Evolutionary conservation across 1,140 invertebrate species (phyloP).

Genomic region (Gonioctena quinquepunctata): DNA sequence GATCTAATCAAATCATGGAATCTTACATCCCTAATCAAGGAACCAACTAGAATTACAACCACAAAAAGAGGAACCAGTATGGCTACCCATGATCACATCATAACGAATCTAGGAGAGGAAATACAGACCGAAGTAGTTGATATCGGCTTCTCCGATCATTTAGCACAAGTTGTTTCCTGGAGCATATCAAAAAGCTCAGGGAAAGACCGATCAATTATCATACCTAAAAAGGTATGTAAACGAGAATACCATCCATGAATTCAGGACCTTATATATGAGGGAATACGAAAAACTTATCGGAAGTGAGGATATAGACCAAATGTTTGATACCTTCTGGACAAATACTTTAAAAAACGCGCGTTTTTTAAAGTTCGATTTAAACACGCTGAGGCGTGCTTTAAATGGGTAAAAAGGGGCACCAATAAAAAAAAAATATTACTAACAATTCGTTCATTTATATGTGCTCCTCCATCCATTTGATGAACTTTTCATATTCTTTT

Average conservation of each 20-base stretch:
- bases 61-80: neutral
- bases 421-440: no score
- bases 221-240: neutral
- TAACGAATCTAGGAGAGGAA: neutral
- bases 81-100: neutral
- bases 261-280: no score
- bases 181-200: no score
- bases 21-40: neutral
- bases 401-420: no score
- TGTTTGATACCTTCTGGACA: neutral
- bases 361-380: no score
- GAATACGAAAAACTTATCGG: neutral
- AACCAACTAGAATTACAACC: neutral
- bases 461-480: no score
- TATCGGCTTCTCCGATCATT: neutral
- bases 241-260: neutral
- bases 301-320: neutral
- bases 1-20: neutral
- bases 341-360: no score
- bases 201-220: neutral
- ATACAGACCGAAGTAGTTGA: neutral
- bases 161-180: no score
- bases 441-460: no score
- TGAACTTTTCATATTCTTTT: no score
- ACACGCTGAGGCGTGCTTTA: no score